Evolutionary conservation across 2,888 invertebrate genomes (phyloP).

Genomic region (Parasteatoda lunata): DNA sequence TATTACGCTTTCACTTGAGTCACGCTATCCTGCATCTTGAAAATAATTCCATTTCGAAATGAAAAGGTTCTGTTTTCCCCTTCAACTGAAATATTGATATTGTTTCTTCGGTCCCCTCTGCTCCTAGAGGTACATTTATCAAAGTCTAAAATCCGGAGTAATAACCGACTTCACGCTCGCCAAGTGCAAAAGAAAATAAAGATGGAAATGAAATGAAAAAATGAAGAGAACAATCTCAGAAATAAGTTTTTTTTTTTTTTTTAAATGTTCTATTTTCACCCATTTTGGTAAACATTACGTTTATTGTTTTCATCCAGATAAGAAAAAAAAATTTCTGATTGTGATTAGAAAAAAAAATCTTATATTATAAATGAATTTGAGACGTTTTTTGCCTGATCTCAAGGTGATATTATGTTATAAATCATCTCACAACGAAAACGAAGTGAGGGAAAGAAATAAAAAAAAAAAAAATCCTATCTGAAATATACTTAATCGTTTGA

Average conservation of each 20-base stretch:
- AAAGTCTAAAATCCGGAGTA: constrained; percentile 14
- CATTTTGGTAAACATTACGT: constrained; percentile 35
- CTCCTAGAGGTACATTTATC: not conserved
- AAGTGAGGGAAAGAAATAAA: constrained; percentile 16
- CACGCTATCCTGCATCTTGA: not conserved
- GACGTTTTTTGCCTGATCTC: constrained; percentile 42
- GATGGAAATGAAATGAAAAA: constrained; percentile 18
- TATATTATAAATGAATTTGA: constrained; percentile 58
- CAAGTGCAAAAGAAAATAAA: constrained; percentile 16
- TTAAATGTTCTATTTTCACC: constrained; percentile 2
- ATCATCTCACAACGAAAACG: constrained; percentile 39
- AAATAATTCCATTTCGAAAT: constrained; percentile 3
- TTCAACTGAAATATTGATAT: not conserved
- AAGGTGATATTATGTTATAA: constrained; percentile 60
- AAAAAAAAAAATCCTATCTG: constrained; percentile 13
- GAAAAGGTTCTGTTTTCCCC: not conserved
- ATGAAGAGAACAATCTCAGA: not conserved
- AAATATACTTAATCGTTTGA: constrained; percentile 59
- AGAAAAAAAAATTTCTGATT: not conserved
- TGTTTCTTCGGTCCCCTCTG: not conserved
- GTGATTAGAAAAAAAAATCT: not conserved
- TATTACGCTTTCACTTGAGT: not conserved
- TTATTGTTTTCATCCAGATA: constrained; percentile 35
- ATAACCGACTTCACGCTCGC: not conserved
- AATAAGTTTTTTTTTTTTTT: no score